Evolutionary conservation across 2,113 vertebrate species (phyloP), one percentile per base, ranked within the genome.

Genomic region (Sorex fumeus): DNA sequence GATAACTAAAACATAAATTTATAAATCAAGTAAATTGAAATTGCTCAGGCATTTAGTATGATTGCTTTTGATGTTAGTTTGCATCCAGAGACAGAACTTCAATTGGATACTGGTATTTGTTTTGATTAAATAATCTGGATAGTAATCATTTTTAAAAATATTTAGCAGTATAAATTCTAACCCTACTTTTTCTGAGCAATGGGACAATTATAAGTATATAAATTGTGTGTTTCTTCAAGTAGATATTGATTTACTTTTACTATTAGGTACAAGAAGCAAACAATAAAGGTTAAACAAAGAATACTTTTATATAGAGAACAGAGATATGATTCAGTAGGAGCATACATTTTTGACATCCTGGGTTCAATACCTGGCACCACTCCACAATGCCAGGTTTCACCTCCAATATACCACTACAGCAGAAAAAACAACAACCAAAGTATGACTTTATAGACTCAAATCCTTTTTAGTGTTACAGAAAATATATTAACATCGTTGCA

Each of bases 51-150:
- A 53, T 85, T 91, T 84, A 91, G 40, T 62, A 43, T 64, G 76
- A 95, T 91, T 93, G 69, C 2, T 66, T 43, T 13, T 87, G 72
- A n/a, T 74, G 72, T 53, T 83, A 43, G 88, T 95, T 78, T 71
- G 11, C 32, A 87, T 60, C 94, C 64, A 85, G 43, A 71, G 28
- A 43, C 36, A 79, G 83, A 89, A 64, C 34, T 53, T 84, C 30
- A 92, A 0, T 77, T 71, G 72, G 34, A 13, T 77, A 62, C 53
- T 21, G 47, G 47, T 50, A 50, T 80, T 90, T 76, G 2, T 2
- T 72, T 6, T 76, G 23, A 74, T 95, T 84, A 90, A 89, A 67
- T 88, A 66, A 80, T 77, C 76, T 80, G 7, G 28, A 53, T 2
- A 75, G 1, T n/a, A 66, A 1, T 88, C 7, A 91, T 83, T 86